Evolutionary conservation across 2,113 vertebrate species (phyloP).

Genomic region (Pontoporia blainvillei): DNA sequence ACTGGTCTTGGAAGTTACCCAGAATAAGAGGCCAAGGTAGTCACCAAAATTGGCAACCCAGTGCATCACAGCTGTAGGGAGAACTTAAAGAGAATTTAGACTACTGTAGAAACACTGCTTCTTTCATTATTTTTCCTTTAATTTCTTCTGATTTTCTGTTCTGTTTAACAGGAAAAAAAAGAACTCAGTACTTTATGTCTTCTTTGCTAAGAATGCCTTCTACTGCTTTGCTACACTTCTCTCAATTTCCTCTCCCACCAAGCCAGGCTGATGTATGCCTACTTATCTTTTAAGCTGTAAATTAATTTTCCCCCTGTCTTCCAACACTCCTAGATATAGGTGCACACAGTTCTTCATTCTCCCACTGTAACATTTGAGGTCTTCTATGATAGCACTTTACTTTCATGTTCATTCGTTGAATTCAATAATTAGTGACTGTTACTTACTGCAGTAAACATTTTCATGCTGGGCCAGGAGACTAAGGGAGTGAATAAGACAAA

Average conservation of each 20-base stretch:
- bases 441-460: neutral
- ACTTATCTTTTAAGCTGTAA: neutral
- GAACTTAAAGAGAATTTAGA: neutral
- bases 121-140: neutral
- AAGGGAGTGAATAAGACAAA: neutral
- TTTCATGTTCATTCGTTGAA: neutral
- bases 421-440: neutral
- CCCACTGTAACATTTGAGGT: no score
- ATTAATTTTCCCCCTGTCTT: neutral
- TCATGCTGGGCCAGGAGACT: neutral
- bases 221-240: neutral
- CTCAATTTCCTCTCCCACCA: neutral
- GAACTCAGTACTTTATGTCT: neutral
- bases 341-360: neutral
- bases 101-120: neutral
- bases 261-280: neutral
- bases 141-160: neutral
- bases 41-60: neutral
- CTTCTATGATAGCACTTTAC: neutral
- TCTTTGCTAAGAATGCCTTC: neutral
- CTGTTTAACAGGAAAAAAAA: neutral
- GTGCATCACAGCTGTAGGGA: neutral
- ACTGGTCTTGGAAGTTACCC: neutral
- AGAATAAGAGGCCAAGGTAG: neutral
- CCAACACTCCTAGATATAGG: neutral